Conservation (phyloP, 2,888 invertebrate genomes). For the Chouioia cunea region DNA sequence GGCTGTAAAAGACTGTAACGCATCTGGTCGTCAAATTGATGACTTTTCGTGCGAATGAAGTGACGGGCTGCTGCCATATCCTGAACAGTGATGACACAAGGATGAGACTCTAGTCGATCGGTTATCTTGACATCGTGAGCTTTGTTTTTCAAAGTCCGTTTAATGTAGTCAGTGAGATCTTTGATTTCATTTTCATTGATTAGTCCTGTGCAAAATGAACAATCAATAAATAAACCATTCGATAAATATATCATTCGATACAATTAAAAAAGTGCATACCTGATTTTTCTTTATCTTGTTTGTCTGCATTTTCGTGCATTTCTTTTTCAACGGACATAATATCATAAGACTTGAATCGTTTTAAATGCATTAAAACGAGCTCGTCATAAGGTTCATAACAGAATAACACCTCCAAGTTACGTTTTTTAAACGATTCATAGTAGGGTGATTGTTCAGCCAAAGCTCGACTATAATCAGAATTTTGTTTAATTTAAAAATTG, state of each 20-base stretch:
- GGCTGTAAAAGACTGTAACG: conserved; percentile 90
- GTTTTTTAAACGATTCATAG: conserved; percentile 90
- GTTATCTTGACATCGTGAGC: conserved; percentile 88
- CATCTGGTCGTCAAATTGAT: conserved; percentile 84
- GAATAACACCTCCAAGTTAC: conserved; percentile 91
- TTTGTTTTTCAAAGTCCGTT: conserved; percentile 81
- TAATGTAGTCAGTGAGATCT: conserved; percentile 83
- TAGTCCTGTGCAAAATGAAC: neutral
- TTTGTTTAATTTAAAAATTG: no score
- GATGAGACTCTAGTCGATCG: conserved; percentile 86
- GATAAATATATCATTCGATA: no score
- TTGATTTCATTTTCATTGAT: conserved; percentile 83
- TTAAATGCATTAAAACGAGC: conserved; percentile 89
- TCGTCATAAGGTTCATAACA: conserved; percentile 98
- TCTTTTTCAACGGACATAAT: conserved; percentile 95
- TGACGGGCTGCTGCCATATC: conserved; percentile 98
- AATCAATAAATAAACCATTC: conserved; percentile 9
- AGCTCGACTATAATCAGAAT: conserved; percentile 78
- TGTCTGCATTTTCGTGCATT: conserved; percentile 80
- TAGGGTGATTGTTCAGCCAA: conserved; percentile 96
- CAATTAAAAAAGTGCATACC: no score
- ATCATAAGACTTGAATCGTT: conserved; percentile 81
- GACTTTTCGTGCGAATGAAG: conserved; percentile 91
- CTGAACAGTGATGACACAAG: conserved; percentile 94
- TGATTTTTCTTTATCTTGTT: conserved; percentile 65